Percentiles rank a stretch among this genome's conserved stretches.
Evolutionary conservation across 2,888 invertebrate genomes (phyloP).

Genomic region (Nemurella pictetii): DNA sequence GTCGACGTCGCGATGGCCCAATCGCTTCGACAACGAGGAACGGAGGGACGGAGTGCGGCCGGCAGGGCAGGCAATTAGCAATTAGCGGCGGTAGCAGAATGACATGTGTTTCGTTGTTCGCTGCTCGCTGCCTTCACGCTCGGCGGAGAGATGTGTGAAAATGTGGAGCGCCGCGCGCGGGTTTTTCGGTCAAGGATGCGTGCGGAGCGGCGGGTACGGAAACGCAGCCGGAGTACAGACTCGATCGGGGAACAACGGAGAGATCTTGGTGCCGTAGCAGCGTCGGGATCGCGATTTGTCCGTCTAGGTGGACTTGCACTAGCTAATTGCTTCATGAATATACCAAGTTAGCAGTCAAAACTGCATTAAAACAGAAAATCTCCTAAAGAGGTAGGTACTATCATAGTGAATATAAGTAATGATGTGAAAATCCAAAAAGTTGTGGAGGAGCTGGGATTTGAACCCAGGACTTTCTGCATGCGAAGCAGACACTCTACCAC

Average conservation of each 20-base stretch:
- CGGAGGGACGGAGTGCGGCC: neutral
- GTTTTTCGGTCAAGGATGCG: neutral
- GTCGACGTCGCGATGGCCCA: neutral
- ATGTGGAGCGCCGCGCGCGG: neutral
- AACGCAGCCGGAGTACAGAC: neutral
- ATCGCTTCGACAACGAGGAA: neutral
- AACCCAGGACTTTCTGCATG: constrained; percentile 12
- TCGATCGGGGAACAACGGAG: too few relatives aligned
- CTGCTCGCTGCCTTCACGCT: neutral
- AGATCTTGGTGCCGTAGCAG: too few relatives aligned
- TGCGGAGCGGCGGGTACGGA: neutral
- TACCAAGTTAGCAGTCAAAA: neutral
- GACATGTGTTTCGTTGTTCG: neutral
- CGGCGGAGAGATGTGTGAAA: neutral
- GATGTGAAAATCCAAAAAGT: neutral
- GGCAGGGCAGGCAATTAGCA: too few relatives aligned
- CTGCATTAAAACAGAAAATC: too few relatives aligned
- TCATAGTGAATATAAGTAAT: too few relatives aligned
- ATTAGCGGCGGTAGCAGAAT: neutral
- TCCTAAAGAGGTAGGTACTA: too few relatives aligned
- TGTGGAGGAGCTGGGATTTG: constrained; percentile 31
- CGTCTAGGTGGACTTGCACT: too few relatives aligned
- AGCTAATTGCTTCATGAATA: too few relatives aligned
- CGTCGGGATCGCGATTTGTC: too few relatives aligned
- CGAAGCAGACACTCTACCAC: constrained; percentile 33